Conservation (phyloP, 2,797 vertebrate species). For the Prionace glauca region DNA sequence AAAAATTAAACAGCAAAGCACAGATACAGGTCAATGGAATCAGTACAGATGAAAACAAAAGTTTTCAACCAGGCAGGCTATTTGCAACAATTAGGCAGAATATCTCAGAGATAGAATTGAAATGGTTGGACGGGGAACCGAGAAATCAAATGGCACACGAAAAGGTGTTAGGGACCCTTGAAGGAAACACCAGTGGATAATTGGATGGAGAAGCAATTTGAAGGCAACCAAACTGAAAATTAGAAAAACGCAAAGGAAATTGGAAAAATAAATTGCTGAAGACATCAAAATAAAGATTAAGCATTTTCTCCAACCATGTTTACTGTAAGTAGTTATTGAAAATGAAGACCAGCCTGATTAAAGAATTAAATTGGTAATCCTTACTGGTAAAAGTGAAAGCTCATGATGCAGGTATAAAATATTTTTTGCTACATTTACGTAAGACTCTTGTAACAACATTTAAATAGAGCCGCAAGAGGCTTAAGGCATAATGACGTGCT, state of each 20-base stretch:
- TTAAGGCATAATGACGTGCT: background rate
- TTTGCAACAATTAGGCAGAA: background rate
- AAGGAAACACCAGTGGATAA: background rate
- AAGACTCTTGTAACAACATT: background rate
- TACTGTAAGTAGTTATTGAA: background rate
- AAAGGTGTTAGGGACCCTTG: background rate
- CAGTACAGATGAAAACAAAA: background rate
- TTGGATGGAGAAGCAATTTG: background rate
- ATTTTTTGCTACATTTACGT: background rate
- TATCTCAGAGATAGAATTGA: background rate
- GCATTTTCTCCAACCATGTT: background rate
- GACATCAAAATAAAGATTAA: background rate
- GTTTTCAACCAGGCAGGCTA: background rate
- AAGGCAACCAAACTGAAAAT: background rate
- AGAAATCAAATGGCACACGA: background rate
- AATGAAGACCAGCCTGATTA: background rate
- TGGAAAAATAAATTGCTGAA: background rate
- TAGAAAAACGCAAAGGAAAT: background rate
- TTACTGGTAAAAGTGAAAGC: background rate
- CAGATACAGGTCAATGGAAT: background rate
- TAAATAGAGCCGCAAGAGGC: background rate
- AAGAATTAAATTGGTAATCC: background rate
- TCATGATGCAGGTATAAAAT: background rate
- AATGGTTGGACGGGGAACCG: background rate
- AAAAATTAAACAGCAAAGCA: background rate